Percentiles rank a stretch among this genome's conserved stretches.
Conservation (phyloP, 2,888 invertebrate genomes). For the Drosophila neutralis region DNA sequence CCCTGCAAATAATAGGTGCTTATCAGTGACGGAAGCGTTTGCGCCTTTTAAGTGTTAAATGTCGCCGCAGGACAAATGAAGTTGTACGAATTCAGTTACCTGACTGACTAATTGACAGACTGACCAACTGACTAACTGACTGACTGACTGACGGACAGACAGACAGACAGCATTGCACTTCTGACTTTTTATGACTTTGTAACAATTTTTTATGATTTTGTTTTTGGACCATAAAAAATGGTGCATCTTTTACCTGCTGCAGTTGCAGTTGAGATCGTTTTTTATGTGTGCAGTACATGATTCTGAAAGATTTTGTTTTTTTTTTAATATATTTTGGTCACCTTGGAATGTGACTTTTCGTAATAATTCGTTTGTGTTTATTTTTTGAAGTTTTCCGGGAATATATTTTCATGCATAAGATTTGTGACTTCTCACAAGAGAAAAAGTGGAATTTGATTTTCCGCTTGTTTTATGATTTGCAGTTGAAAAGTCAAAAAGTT, state of each 20-base stretch:
- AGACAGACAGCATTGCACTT: slow-evolving; percentile 31
- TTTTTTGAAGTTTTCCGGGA: slow-evolving; percentile 50
- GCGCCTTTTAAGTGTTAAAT: slow-evolving; percentile 65
- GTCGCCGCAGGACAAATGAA: slow-evolving; percentile 66
- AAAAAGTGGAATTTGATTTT: slow-evolving; percentile 4
- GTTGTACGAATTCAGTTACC: slow-evolving; percentile 57
- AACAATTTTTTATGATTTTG: slow-evolving; percentile 79
- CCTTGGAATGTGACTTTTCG: slow-evolving; percentile 74
- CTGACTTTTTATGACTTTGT: slow-evolving; percentile 78
- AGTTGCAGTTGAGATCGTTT: slow-evolving; percentile 30
- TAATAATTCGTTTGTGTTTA: slow-evolving; percentile 66
- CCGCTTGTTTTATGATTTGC: slow-evolving; percentile 13
- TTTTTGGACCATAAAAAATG: slow-evolving; percentile 60
- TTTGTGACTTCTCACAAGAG: slow-evolving; percentile 16
- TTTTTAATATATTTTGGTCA: slow-evolving; percentile 31
- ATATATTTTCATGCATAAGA: slow-evolving; percentile 47
- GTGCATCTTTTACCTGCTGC: slow-evolving; percentile 68
- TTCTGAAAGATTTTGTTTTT: slow-evolving; percentile 38
- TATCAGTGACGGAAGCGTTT: slow-evolving; percentile 68
- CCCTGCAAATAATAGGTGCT: slow-evolving; percentile 43
- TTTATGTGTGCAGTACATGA: slow-evolving; percentile 40
- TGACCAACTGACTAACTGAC: background rate
- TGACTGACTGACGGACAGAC: background rate
- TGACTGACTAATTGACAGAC: slow-evolving; percentile 25
- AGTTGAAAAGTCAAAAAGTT: slow-evolving; percentile 45